phyloP scores from a whole-genome alignment of 2,797 vertebrate species.

The Nasua narica region DNA sequence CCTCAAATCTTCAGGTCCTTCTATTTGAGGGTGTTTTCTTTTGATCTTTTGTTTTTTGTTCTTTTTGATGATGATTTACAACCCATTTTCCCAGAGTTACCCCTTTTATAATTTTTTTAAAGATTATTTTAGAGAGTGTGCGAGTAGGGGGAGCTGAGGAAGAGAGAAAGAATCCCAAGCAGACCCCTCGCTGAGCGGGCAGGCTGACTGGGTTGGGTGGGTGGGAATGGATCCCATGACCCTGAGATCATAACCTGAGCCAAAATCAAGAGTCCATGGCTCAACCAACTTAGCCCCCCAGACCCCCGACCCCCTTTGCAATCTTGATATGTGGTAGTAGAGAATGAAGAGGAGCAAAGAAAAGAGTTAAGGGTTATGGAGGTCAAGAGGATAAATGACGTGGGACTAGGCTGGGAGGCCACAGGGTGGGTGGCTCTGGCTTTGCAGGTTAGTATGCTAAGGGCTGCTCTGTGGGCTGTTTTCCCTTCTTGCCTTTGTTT shows the following conservation, averaged over 20 bases:
- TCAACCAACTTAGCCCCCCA: not conserved
- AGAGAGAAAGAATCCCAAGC: not conserved
- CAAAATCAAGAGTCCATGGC: not conserved
- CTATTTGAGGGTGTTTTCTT: not conserved
- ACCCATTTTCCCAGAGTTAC: not conserved
- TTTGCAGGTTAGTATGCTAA: not conserved
- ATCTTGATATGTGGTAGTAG: not conserved
- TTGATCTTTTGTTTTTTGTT: not conserved
- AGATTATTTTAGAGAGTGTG: not conserved
- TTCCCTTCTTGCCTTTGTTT: conserved; percentile 19
- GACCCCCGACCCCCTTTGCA: not conserved
- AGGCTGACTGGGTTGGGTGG: not conserved
- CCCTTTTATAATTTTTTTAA: not conserved
- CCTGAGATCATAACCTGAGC: not conserved
- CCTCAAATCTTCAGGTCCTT: not conserved
- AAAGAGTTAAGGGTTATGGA: not conserved
- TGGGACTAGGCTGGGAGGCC: not conserved
- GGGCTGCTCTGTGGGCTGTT: not conserved
- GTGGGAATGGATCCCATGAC: not conserved
- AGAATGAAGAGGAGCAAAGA: not conserved
- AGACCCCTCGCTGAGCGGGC: not conserved
- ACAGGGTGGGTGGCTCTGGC: not conserved
- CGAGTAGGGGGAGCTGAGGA: not conserved
- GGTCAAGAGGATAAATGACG: not conserved
- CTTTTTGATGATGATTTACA: not conserved